Evolutionary conservation across 2,113 vertebrate species (phyloP).

Genomic region (Pyxicephalus adspersus): DNA sequence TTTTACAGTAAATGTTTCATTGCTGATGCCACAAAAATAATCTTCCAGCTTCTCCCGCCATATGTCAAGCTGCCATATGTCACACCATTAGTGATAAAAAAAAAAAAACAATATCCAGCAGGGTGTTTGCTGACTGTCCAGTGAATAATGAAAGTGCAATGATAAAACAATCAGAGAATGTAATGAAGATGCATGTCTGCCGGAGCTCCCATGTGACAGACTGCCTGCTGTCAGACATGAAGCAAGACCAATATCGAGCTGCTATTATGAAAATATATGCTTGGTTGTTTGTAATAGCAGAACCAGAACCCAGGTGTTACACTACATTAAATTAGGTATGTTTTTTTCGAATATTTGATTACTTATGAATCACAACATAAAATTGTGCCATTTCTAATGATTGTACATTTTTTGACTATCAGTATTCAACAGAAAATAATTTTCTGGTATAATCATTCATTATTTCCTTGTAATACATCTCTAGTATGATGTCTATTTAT

Average conservation of each 20-base stretch:
- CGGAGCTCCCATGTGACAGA: conserved; percentile 4
- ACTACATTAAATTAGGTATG: no score
- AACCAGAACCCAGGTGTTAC: no score
- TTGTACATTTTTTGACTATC: no score
- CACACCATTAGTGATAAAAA: conserved; percentile 21
- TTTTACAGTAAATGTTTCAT: conserved; percentile 11
- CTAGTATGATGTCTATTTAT: no score
- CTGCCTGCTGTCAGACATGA: background rate
- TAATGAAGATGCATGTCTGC: conserved; percentile 29
- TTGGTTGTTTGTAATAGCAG: no score
- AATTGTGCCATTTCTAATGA: no score
- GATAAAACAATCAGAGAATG: conserved; percentile 25
- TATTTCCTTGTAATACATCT: no score
- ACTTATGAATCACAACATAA: no score
- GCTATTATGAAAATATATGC: background rate
- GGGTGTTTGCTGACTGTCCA: conserved; percentile 10
- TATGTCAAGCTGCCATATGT: conserved; percentile 39
- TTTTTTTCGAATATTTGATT: no score
- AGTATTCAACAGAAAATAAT: no score
- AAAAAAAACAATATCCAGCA: background rate
- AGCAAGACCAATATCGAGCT: background rate
- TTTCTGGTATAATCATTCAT: no score
- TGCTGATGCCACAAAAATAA: conserved; percentile 16
- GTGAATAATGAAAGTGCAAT: conserved; percentile 12
- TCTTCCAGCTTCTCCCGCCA: conserved; percentile 2